A percentile compares a stretch with the other conserved stretches of the same genome.
phyloP scores from a whole-genome alignment of 2,113 vertebrate genomes.

The Chloropsis hardwickii region DNA sequence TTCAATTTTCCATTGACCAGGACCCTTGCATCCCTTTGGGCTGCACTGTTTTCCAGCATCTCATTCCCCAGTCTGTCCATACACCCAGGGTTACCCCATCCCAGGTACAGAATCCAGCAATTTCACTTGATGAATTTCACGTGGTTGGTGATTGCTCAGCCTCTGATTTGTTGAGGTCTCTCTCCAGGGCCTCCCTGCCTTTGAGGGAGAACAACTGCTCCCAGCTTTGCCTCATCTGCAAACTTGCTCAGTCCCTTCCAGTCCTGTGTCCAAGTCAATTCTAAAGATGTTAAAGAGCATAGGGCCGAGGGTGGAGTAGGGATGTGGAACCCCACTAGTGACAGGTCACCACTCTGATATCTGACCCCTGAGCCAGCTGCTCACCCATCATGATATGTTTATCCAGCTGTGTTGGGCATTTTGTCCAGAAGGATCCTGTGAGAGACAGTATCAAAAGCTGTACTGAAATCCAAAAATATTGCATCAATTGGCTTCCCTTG shows the following conservation, averaged over 20 bases:
- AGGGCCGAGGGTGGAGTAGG: accelerated
- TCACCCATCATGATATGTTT: background rate
- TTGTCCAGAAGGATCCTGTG: background rate
- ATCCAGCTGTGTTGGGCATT: background rate
- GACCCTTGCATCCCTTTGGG: background rate
- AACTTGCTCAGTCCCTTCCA: background rate
- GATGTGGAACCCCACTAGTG: background rate
- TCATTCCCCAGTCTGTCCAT: background rate
- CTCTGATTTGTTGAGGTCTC: background rate
- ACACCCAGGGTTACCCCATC: background rate
- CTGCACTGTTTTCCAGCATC: background rate
- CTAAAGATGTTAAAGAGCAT: background rate
- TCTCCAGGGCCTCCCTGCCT: background rate
- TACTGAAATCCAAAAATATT: background rate
- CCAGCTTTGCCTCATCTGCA: background rate
- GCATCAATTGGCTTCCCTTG: background rate
- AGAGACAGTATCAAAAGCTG: background rate
- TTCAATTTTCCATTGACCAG: background rate
- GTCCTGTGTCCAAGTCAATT: accelerated
- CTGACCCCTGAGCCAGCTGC: accelerated
- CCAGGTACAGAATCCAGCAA: background rate
- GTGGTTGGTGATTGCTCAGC: background rate
- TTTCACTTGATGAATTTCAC: background rate
- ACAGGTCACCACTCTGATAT: background rate
- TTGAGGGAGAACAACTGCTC: background rate